Evolutionary conservation across 2,797 vertebrate genomes (phyloP), one percentile per base, ranked within the genome.

Genomic region (Ceryle rudis): DNA sequence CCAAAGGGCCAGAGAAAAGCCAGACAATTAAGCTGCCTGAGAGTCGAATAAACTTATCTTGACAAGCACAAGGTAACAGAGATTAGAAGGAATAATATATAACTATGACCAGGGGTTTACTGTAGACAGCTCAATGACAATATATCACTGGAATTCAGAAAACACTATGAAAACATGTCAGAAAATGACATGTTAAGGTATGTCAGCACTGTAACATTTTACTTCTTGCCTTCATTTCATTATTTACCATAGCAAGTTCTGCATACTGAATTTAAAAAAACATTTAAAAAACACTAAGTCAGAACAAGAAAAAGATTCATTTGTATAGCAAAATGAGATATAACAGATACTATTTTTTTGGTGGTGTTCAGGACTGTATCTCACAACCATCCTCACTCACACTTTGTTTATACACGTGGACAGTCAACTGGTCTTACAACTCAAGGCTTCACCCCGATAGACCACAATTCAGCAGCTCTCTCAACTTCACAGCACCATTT

Each of bases 1-100:
- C 80, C 80, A 86, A 61, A 33, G 42, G 58, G 26, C 16, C 10
- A 2, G 42, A 69, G 51, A 72, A 86, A 66, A 88, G 82, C 25
- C 85, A 75, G 61, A 74, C 66, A 86, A 81, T 71, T 82, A 94
- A 92, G 41, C 44, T 64, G 57, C 73, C 39, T 37, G 14, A 82
- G 4, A 33, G 26, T 14, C 18, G 86, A 87, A 93, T 52, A 89
- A 90, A 93, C 60, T 92, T 93, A 87, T 85, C 86, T 51, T 93
- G 92, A 94, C 93, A 87, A 80, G 81, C 87, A 89, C 88, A 89
- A 87, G 81, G 74, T 92, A 94, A 72, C 80, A 55, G 18, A 96
- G 81, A 96, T 89, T 80, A 93, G 60, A 66, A 74, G 64, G 67
- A 94, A 82, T 85, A 71, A 89, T 2, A 11, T 35, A 42, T 39